Evolutionary conservation across 30 jellyfish, hydroid and myxozoan species (phyloP).

Genomic region (Clytia hemisphaerica): DNA sequence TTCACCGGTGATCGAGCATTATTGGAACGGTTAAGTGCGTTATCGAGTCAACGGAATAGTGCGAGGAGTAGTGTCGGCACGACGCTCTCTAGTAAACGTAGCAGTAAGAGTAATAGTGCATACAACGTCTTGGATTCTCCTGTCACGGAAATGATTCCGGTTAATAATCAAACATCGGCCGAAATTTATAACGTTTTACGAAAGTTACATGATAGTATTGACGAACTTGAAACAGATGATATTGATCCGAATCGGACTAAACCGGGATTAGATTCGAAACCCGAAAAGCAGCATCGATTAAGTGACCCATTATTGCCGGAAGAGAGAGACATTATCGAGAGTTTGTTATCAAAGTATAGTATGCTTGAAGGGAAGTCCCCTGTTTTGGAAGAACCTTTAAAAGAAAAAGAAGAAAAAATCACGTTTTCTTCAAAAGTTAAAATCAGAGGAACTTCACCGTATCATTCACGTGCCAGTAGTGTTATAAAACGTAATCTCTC

Average conservation of each 20-base stretch:
- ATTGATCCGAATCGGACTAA: no score
- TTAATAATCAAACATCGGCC: not conserved
- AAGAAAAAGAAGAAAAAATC: not conserved
- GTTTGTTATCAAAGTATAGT: not conserved
- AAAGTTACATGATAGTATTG: not conserved
- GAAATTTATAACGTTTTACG: not conserved
- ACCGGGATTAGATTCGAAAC: not conserved
- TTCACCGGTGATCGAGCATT: conserved; percentile 11
- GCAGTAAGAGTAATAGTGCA: not conserved
- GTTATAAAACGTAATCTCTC: no score
- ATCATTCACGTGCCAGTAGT: conserved; percentile 21
- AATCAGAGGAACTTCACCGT: conserved; percentile 32
- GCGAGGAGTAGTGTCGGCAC: not conserved
- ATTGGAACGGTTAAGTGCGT: conserved; percentile 23
- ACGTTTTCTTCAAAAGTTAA: conserved; percentile 25
- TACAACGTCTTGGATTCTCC: not conserved
- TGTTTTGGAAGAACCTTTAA: not conserved
- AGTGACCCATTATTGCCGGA: conserved; percentile 30
- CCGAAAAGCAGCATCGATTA: conserved; percentile 3
- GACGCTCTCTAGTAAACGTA: not conserved
- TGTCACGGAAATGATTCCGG: no score
- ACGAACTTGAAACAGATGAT: not conserved
- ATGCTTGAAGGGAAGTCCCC: conserved; percentile 18
- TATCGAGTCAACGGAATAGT: conserved; percentile 20
- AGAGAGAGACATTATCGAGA: conserved; percentile 10